Base-by-base conservation (phyloP, 2,888 invertebrate species). In the Phytoseiulus persimilis region DNA sequence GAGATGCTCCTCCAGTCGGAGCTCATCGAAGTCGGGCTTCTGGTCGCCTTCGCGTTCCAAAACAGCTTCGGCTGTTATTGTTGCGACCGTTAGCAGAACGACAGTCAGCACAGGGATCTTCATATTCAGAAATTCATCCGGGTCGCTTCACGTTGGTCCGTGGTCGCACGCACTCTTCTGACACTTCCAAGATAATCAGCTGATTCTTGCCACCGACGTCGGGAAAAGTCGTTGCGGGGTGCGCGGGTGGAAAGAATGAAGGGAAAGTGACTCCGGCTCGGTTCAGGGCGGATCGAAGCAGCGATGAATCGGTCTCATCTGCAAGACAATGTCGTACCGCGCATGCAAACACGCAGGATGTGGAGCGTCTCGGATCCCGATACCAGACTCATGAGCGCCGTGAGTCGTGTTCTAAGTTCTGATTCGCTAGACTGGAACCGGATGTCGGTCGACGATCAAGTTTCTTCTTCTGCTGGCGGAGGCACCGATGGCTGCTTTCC, bases 41-140 rank as follows among this genome's bases (percentile, higher is more conserved):
- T 33, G 87, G 23, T 87, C 87, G 65, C 65, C 65, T 87, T 87
- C 87, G 18, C 33, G 87, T 87, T 87, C 87, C n/a, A 87, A n/a
- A 32, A 31, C 87, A 6, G 33, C 87, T 87, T 28, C 14, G n/a
- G 33, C 18, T 31, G 39, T 11, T 31, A 28, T 0, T 39, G 33
- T 45, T 33, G 23, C n/a, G 33, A 87, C 23, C 65, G 65, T 14
- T 14, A 65, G 65, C 65, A 65, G 65, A 28, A 23, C 18, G 65
- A 65, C 65, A 28, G 65, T 65, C 65, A 65, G 65, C 65, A 65
- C 11, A 23, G 18, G 18, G 18, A 65, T 6, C 65, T 65, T 65
- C 65, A 65, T 65, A 65, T 65, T 65, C 65, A 65, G 65, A 65
- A 65, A 65, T 65, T 65, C 65, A 65, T 65, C 28, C 65, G 65